A percentile compares a stretch with the other conserved stretches of the same genome.
Evolutionary conservation across 2,888 invertebrate genomes (phyloP).

Genomic region (Campoplex nolae): DNA sequence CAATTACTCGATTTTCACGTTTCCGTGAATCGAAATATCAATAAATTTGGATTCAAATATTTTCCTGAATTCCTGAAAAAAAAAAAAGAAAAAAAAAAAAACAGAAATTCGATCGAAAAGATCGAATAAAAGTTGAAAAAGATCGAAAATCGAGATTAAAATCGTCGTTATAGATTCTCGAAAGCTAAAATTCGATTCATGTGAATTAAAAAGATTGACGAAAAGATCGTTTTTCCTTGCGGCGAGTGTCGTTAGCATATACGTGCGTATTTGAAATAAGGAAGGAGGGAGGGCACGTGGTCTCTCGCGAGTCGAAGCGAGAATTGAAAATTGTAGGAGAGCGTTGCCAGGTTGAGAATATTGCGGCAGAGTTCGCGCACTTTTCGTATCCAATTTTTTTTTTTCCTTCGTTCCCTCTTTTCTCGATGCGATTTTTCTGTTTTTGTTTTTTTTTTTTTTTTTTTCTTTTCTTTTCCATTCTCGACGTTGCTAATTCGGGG

Average conservation of each 20-base stretch:
- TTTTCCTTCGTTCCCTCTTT: slow-evolving; percentile 4
- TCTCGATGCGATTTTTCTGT: slow-evolving; percentile 26
- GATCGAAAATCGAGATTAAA: neutral
- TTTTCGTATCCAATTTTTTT: slow-evolving; percentile 1
- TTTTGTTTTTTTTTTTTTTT: no score
- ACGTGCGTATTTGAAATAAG: slow-evolving; percentile 63
- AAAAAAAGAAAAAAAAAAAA: neutral
- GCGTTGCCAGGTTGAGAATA: slow-evolving; percentile 71
- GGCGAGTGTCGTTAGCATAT: neutral
- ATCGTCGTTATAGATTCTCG: neutral
- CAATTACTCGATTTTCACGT: neutral
- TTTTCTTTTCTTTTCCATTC: neutral
- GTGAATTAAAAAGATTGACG: no score
- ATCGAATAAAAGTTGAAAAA: neutral
- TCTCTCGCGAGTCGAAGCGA: slow-evolving; percentile 64
- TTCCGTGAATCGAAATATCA: neutral
- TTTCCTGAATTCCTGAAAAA: no score
- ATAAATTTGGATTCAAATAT: no score
- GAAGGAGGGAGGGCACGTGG: slow-evolving; percentile 79
- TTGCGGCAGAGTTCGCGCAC: slow-evolving; percentile 14
- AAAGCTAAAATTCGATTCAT: neutral
- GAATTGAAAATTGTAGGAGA: slow-evolving; percentile 64
- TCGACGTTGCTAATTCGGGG: slow-evolving; percentile 58
- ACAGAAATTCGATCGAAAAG: neutral
- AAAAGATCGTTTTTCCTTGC: neutral